Evolutionary conservation across 2,113 vertebrate genomes (phyloP).

Genomic region (Alligator mississippiensis): DNA sequence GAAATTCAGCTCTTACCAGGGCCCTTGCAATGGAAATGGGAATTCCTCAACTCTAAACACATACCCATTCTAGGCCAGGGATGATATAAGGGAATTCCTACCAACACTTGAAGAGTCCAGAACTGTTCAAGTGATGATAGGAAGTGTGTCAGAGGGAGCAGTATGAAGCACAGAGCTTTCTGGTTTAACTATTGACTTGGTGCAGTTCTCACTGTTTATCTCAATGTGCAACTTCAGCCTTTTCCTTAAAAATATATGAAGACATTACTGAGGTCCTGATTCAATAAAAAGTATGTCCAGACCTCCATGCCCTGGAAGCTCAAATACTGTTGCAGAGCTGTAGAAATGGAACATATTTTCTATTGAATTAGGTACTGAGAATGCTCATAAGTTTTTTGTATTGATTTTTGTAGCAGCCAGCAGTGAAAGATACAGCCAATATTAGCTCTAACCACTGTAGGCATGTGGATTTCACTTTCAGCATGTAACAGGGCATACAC

Average conservation of each 20-base stretch:
- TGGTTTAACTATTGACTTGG: constrained; percentile 15
- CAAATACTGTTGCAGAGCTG: constrained; percentile 68
- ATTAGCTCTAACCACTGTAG: constrained; percentile 65
- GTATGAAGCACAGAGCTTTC: constrained; percentile 4
- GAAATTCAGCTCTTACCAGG: too few species aligned
- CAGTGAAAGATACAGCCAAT: constrained; percentile 71
- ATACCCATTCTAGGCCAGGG: too few species aligned
- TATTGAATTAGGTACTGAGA: constrained; percentile 71
- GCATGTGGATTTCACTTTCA: constrained; percentile 60
- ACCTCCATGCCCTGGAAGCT: constrained; percentile 72
- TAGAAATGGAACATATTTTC: constrained; percentile 75
- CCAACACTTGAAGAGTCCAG: too few species aligned
- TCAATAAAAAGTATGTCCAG: constrained; percentile 76
- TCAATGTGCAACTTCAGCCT: constrained; percentile 54
- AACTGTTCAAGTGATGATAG: too few species aligned
- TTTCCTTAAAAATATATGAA: constrained; percentile 75
- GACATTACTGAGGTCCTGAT: constrained; percentile 72
- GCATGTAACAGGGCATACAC: constrained; percentile 39
- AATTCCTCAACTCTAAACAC: too few species aligned
- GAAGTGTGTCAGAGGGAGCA: too few species aligned
- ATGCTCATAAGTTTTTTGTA: constrained; percentile 73
- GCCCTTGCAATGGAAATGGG: too few species aligned
- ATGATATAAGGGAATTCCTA: too few species aligned
- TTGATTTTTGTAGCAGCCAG: constrained; percentile 75
- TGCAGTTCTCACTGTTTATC: constrained; percentile 43